Conservation (phyloP, 2,797 vertebrate species). For the Diceros bicornis region DNA sequence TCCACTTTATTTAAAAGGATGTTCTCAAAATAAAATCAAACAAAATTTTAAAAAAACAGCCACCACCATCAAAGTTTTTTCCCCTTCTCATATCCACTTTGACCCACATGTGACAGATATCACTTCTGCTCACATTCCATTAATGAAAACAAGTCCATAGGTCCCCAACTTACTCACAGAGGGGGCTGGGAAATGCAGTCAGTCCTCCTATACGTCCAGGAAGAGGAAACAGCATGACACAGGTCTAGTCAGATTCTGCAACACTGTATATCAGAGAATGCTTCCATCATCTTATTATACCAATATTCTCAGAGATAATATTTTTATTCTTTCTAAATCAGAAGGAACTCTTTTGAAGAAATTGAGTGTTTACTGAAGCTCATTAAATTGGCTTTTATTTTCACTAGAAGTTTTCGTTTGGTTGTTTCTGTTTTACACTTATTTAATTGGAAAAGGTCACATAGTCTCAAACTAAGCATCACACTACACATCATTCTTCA, state of each 20-base stretch:
- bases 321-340: background rate
- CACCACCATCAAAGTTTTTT: background rate
- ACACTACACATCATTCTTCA: background rate
- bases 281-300: background rate
- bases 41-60: background rate
- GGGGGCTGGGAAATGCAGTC: background rate
- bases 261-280: background rate
- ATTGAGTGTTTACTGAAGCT: background rate
- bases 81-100: background rate
- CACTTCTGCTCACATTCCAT: background rate
- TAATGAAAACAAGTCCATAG: background rate
- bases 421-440: background rate
- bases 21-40: constrained; percentile 16
- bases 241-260: background rate
- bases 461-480: background rate
- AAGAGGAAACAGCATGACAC: background rate
- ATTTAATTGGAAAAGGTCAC: background rate
- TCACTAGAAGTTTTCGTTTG: background rate
- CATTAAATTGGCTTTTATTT: background rate
- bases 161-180: background rate
- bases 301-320: background rate
- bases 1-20: background rate
- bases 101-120: background rate
- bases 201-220: background rate
- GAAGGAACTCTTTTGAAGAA: constrained; percentile 12